phyloP scores from a whole-genome alignment of 2,888 invertebrate genomes.

The Synergus umbraculus region DNA sequence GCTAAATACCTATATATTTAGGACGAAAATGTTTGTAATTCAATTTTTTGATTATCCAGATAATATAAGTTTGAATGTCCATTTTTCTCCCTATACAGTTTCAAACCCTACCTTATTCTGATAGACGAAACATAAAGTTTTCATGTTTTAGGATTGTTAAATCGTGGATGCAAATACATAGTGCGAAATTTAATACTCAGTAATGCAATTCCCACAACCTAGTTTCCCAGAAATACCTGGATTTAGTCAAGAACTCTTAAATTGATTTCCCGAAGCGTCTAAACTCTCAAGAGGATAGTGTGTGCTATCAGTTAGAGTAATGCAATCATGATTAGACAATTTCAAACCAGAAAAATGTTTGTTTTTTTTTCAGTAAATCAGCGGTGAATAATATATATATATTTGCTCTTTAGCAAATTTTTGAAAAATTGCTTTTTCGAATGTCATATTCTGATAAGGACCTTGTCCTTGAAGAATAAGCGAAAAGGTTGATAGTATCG shows the following conservation, averaged over 20 bases:
- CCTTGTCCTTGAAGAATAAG: not conserved
- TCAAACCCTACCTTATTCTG: not conserved
- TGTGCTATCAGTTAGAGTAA: conserved; percentile 35
- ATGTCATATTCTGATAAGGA: conserved; percentile 12
- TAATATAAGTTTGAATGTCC: too few relatives aligned
- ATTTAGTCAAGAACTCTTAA: conserved; percentile 28
- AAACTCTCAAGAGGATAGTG: conserved; percentile 35
- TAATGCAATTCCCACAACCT: conserved; percentile 18
- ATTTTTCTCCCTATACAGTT: not conserved
- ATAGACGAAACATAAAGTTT: not conserved
- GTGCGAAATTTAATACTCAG: not conserved
- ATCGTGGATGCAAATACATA: not conserved
- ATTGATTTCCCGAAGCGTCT: conserved; percentile 39
- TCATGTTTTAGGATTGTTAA: not conserved
- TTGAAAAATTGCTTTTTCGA: not conserved
- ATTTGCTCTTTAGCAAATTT: not conserved
- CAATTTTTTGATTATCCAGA: too few relatives aligned
- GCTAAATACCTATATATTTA: too few relatives aligned
- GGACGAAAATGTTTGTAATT: too few relatives aligned
- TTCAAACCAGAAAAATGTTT: not conserved
- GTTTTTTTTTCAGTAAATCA: too few relatives aligned
- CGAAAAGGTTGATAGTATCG: not conserved
- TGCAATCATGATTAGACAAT: conserved; percentile 2
- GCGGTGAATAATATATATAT: too few relatives aligned
- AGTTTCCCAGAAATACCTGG: conserved; percentile 16